Evolutionary conservation across 2,797 vertebrate genomes (phyloP), one percentile per base, ranked within the genome.

Genomic region (Premnoplex brunnescens): DNA sequence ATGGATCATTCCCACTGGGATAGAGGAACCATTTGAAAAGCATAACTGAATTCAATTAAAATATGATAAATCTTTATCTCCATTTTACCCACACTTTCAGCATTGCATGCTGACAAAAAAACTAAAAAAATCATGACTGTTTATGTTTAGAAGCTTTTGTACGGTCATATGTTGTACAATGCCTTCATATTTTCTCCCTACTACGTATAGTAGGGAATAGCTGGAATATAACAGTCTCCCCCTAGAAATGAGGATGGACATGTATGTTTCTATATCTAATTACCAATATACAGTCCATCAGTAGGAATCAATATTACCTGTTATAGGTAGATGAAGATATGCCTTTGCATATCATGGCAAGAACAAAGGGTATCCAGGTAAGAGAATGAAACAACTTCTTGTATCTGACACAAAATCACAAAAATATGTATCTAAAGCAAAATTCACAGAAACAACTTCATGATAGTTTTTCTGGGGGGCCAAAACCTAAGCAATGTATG

Each of bases 1-100:
- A 80, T 87, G 52, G 95, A 90, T 95, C 59, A 77, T 95, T 94
- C 89, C 91, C 92, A 76, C n/a, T 79, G 89, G 93, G 80, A 91
- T 23, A 94, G 44, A 85, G 19, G 56, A 94, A 84, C 59, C 67
- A 60, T 91, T 91, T 95, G 41, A 91, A 88, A 94, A 93, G 77
- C 63, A 80, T 79, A 96, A 94, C 74, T 85, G 77, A 95, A 91
- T 86, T 94, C 10, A 88, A 60, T 60, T 95, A 92, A 95, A 94
- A 88, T 76, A 96, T 71, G 72, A 94, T 85, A 95, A 66, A 91
- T 85, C 90, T 88, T 94, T 44, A 87, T 95, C 77, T 86, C 37
- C 44, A 34, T 48, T 48, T 87, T 73, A 79, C 10, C 34, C 21
- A 81, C 63, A 30, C 81, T 88, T 85, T 59, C 80, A 91, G 59